Percentiles rank a stretch among this genome's conserved stretches.
phyloP scores from a whole-genome alignment of 2,797 vertebrate species.

The Semotilus atromaculatus region DNA sequence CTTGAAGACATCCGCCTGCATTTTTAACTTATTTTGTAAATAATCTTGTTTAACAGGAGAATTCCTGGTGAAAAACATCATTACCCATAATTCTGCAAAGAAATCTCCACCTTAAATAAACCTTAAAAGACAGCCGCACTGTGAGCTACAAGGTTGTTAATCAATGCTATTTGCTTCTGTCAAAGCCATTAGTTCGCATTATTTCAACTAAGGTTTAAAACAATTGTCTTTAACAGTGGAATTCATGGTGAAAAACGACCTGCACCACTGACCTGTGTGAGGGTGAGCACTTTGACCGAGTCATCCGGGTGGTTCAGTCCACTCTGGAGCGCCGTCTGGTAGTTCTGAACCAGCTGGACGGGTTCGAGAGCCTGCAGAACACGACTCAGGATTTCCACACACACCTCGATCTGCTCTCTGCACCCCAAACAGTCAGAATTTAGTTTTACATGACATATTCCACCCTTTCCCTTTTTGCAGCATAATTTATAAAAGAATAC shows the following conservation, averaged over 20 bases:
- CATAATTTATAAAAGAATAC: not conserved
- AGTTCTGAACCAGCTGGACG: slow-evolving; percentile 80
- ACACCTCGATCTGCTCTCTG: slow-evolving; percentile 88
- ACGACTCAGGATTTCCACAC: slow-evolving; percentile 88
- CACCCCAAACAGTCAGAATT: slow-evolving; percentile 32
- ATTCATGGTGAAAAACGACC: not conserved
- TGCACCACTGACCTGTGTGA: slow-evolving; percentile 84
- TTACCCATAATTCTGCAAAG: not conserved
- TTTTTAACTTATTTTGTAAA: not conserved
- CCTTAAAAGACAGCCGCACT: too few relatives aligned
- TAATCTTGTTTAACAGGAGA: not conserved
- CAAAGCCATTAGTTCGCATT: not conserved
- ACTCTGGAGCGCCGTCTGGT: slow-evolving; percentile 82
- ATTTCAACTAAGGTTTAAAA: not conserved
- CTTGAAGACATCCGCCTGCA: not conserved
- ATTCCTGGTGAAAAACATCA: not conserved
- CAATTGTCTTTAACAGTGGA: not conserved
- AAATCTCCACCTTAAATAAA: too few relatives aligned
- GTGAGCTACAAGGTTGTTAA: too few relatives aligned
- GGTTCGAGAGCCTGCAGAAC: slow-evolving; percentile 88
- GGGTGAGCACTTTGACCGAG: slow-evolving; percentile 85
- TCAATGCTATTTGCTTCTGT: not conserved
- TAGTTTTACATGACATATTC: not conserved
- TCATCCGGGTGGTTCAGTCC: slow-evolving; percentile 88
- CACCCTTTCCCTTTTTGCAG: not conserved